phyloP scores from a whole-genome alignment of 2,113 vertebrate genomes.

The Phylloscopus trochiloides region DNA sequence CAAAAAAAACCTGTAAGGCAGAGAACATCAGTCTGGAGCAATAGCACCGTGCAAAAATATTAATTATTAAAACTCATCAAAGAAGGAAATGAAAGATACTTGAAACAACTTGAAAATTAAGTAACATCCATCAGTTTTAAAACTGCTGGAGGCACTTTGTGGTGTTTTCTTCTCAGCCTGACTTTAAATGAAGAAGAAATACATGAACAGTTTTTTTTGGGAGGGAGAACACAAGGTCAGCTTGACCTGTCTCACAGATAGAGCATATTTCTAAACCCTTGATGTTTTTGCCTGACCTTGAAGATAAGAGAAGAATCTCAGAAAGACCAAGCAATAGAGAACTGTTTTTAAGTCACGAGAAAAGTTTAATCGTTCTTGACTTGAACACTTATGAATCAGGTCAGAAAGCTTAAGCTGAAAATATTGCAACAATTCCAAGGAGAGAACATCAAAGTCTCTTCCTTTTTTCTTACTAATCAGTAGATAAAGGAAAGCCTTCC shows the following conservation, averaged over 20 bases:
- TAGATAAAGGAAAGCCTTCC: neutral
- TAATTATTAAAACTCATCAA: neutral
- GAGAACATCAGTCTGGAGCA: neutral
- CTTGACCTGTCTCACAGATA: neutral
- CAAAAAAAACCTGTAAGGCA: neutral
- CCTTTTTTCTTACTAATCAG: neutral
- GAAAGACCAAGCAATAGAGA: neutral
- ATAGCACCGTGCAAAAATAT: neutral
- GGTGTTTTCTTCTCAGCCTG: neutral
- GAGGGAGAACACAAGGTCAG: neutral
- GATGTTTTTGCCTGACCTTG: conserved; percentile 39
- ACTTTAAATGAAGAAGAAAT: neutral
- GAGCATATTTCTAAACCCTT: neutral
- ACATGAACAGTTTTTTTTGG: neutral
- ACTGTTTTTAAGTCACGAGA: neutral
- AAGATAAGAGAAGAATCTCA: conserved; percentile 31
- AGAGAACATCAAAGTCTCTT: neutral
- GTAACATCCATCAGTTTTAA: neutral
- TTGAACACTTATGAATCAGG: neutral
- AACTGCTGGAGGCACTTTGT: neutral
- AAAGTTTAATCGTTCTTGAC: conserved; percentile 5
- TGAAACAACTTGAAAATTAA: neutral
- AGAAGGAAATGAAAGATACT: neutral
- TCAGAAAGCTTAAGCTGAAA: neutral
- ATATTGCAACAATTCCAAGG: neutral